Conservation (phyloP, 2,113 vertebrate species). For the Phalacrocorax aristotelis region DNA sequence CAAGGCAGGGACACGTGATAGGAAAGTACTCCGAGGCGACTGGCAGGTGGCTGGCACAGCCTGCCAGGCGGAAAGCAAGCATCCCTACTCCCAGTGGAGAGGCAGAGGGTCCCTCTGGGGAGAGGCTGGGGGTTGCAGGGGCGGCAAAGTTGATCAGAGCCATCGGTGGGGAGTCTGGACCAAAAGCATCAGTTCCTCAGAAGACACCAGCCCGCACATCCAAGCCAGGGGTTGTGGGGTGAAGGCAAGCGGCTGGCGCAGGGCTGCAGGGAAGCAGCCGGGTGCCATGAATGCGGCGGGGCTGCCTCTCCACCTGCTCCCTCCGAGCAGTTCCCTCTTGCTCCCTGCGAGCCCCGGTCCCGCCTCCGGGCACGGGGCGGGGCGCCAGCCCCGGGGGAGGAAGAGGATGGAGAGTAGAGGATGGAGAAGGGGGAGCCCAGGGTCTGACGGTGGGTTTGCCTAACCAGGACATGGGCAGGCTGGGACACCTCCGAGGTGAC, state of each 20-base stretch:
- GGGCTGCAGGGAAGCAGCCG: neutral
- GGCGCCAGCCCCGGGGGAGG: conserved; percentile 4
- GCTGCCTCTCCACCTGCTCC: conserved; percentile 34
- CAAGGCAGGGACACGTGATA: neutral
- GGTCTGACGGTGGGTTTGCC: rapidly evolving
- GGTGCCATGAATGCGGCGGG: rapidly evolving
- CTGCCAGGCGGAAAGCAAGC: neutral
- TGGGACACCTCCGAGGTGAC: neutral
- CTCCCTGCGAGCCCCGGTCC: neutral
- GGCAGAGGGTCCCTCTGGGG: neutral
- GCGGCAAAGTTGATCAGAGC: neutral
- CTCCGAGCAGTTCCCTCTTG: neutral
- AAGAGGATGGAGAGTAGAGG: neutral
- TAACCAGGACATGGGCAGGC: neutral
- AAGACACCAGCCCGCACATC: neutral
- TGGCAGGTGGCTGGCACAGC: neutral
- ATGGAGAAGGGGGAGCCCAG: rapidly evolving
- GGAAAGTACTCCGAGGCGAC: neutral
- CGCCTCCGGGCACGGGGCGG: conserved; percentile 56
- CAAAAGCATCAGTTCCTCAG: neutral
- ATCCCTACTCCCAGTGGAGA: neutral
- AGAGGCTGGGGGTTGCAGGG: neutral
- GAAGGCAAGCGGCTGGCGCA: rapidly evolving
- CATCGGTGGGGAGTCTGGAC: neutral
- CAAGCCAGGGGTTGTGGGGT: neutral